Evolutionary conservation across 2,113 vertebrate species (phyloP).

Genomic region (Ammodytes marinus): DNA sequence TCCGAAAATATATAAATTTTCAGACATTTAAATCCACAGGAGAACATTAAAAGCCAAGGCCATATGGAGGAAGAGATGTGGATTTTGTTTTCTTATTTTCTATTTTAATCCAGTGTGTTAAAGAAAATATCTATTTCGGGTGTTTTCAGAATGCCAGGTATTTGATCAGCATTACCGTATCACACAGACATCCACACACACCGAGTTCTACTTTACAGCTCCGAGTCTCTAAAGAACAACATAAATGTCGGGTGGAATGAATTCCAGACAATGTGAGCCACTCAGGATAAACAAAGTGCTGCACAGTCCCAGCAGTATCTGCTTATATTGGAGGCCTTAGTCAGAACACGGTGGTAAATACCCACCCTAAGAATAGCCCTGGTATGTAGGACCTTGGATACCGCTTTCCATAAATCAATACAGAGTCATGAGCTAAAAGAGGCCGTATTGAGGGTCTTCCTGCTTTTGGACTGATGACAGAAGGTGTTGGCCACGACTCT

Average conservation of each 20-base stretch:
- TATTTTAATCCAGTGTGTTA: background rate
- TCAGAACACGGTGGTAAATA: conserved; percentile 67
- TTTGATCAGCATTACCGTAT: conserved; percentile 31
- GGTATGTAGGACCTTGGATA: conserved; percentile 38
- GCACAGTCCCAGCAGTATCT: conserved; percentile 42
- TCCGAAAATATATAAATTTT: too few species aligned
- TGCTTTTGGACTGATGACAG: conserved; percentile 8
- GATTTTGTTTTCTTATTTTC: background rate
- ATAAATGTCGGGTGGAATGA: conserved; percentile 40
- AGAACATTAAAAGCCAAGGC: background rate
- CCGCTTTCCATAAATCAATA: conserved; percentile 40
- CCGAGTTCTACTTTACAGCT: conserved; percentile 19
- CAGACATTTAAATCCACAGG: background rate
- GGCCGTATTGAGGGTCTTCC: conserved; percentile 19
- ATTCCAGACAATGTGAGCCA: conserved; percentile 51
- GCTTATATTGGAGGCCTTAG: conserved; percentile 59
- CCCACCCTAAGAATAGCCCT: conserved; percentile 60
- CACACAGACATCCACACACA: conserved; percentile 15
- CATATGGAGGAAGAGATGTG: background rate
- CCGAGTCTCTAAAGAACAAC: conserved; percentile 35
- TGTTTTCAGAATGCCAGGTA: conserved; percentile 24
- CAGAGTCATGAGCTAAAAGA: conserved; percentile 28
- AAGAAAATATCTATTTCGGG: background rate
- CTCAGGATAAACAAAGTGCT: conserved; percentile 44
- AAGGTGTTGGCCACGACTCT: background rate